Percentiles rank a stretch among this genome's conserved stretches.
phyloP scores from a whole-genome alignment of 2,888 invertebrate species.

The Teleogryllus oceanicus region DNA sequence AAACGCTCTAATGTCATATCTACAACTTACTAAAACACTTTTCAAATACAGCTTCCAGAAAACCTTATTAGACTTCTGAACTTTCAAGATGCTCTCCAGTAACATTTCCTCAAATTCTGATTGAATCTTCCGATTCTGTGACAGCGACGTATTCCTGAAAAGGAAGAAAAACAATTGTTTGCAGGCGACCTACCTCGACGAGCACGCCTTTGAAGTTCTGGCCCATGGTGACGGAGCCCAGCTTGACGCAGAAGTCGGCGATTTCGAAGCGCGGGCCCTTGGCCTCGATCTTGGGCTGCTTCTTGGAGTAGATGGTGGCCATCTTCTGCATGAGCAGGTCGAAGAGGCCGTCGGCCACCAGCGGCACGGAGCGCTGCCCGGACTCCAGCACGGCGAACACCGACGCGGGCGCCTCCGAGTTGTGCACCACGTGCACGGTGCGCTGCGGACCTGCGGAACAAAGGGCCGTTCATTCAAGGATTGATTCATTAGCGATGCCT shows the following conservation, averaged over 20 bases:
- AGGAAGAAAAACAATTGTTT: neutral
- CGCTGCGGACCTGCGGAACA: conserved; percentile 63
- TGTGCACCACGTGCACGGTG: conserved; percentile 88
- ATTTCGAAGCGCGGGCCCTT: conserved; percentile 84
- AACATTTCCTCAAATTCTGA: too few relatives aligned
- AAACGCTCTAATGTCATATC: too few relatives aligned
- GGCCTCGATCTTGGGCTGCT: conserved; percentile 82
- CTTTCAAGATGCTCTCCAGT: too few relatives aligned
- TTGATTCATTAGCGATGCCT: too few relatives aligned
- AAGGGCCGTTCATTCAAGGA: too few relatives aligned
- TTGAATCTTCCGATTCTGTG: too few relatives aligned
- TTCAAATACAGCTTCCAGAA: too few relatives aligned
- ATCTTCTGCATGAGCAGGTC: conserved; percentile 88
- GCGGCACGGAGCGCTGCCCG: conserved; percentile 77
- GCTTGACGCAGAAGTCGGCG: conserved; percentile 89
- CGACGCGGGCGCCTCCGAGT: conserved; percentile 92
- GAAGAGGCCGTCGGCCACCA: conserved; percentile 87
- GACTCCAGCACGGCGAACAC: conserved; percentile 89
- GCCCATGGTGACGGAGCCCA: conserved; percentile 89
- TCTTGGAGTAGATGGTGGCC: conserved; percentile 83
- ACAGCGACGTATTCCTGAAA: neutral
- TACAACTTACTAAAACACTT: too few relatives aligned
- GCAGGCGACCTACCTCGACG: conserved; percentile 65
- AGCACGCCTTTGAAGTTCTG: conserved; percentile 90
- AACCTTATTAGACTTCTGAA: too few relatives aligned